These are phyloP conservation scores for Macroramphosus scolopax DNA, from an alignment of 2,797 vertebrate genomes.

Conservation along the genomic window DNA sequence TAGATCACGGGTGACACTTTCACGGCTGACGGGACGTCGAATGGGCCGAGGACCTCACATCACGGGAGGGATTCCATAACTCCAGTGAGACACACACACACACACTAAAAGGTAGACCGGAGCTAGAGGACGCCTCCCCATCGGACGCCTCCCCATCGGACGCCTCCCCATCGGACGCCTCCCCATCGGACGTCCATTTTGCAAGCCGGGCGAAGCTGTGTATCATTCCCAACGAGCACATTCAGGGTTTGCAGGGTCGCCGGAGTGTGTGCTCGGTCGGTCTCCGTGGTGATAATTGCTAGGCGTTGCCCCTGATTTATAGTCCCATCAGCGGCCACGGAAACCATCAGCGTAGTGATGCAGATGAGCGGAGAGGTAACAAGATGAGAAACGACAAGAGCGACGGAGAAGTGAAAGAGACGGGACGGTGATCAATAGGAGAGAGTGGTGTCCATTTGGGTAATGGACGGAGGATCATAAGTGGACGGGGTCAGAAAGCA, in stretches of 20 bases:
- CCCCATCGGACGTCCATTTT: constrained; percentile 29
- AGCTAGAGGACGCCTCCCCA: constrained; percentile 33
- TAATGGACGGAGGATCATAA: constrained; percentile 91
- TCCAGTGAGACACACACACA: constrained; percentile 37
- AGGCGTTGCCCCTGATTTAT: constrained; percentile 77
- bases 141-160: too few relatives aligned
- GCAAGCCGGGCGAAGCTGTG: constrained; percentile 37
- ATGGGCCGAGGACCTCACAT: constrained; percentile 56
- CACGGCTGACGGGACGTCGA: constrained; percentile 69
- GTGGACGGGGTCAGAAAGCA: constrained; percentile 79
- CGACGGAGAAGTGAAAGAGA: constrained; percentile 76
- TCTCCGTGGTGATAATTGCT: constrained; percentile 73
- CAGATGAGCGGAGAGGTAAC: constrained; percentile 77
- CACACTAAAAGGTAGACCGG: constrained; percentile 30
- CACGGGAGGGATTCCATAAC: constrained; percentile 66
- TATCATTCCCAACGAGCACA: constrained; percentile 51
- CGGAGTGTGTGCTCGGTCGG: constrained; percentile 55
- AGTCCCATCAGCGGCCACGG: constrained; percentile 62
- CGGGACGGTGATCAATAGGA: constrained; percentile 86
- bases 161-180: too few relatives aligned
- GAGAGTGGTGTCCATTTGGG: constrained; percentile 88
- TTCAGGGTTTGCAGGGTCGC: constrained; percentile 61
- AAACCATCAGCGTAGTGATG: constrained; percentile 67
- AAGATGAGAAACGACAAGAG: constrained; percentile 82
- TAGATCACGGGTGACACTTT: constrained; percentile 76